Base-by-base conservation (phyloP, 2,797 vertebrate species). In the Anisognathus igniventris region DNA sequence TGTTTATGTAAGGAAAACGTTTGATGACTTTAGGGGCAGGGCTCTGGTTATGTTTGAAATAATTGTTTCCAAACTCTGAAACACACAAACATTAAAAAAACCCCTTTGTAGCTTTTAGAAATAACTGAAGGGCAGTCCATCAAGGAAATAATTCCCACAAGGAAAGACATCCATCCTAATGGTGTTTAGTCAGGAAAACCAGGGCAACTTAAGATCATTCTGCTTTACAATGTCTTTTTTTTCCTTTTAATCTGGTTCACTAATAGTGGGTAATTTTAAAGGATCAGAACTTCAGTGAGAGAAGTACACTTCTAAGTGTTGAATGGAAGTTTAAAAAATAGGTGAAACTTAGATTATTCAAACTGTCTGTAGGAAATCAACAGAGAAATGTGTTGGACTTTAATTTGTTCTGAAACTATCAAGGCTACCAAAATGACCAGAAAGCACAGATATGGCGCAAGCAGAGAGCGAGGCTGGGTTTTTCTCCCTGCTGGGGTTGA, bases 191-290 rank as follows among this genome's bases (percentile, higher is more conserved):
- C 71, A 93, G 67, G 57, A 90, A 93, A 94, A 78, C 7, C 68
- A 91, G 62, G 53, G 76, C 62, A 90, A 95, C 25, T 9, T 53
- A 84, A 74, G 40, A 79, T 75, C 64, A 66, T 86, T 76, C 51
- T 66, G 54, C 51, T 89, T 90, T 80, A 86, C 16, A 8, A 16
- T 21, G 18, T 42, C 3, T 12, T 67, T 33, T 83, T 23, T 30
- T 31, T 37, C 18, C 10, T 33, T 88, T 31, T 7, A 2, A 92
- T 78, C 67, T 94, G 54, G 85, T 70, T 96, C 65, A 92, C 68
- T 19, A 78, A 33, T 24, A 44, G 19, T 90, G 15, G 3, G 15
- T 89, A 95, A 95, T 93, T 94, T 92, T 76, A 85, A 93, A 85
- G 62, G 68, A 96, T 89, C 65, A 90, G 48, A 94, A 47, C 39